These are phyloP conservation scores for Rotaria sp. DNA, from an alignment of 2,888 invertebrate genomes.

Conservation along the genomic window DNA sequence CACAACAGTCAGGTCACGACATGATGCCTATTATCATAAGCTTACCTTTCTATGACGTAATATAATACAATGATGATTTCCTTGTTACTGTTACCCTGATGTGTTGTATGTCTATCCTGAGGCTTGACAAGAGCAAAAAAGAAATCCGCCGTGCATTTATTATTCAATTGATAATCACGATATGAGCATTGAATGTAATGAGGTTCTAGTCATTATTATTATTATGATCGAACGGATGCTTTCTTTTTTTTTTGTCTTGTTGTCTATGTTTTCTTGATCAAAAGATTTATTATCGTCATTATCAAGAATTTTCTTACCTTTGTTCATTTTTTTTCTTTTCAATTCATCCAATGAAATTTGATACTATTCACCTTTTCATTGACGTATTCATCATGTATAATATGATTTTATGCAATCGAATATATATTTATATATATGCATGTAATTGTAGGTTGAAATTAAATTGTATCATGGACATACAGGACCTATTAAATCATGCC, in stretches of 20 bases:
- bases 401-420: neutral
- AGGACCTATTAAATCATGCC: constrained; percentile 48
- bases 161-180: constrained; percentile 14
- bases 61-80: neutral
- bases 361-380: neutral
- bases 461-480: constrained; percentile 50
- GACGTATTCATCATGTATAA: neutral
- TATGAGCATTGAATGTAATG: neutral
- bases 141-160: neutral
- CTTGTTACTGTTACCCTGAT: neutral
- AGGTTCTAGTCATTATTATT: neutral
- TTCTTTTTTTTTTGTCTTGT: neutral
- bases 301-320: neutral
- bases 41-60: constrained; percentile 12
- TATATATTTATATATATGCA: neutral
- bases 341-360: neutral
- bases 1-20: constrained; percentile 8
- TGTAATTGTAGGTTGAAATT: constrained; percentile 47
- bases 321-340: neutral
- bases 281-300: neutral
- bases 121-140: neutral
- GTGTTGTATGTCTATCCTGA: neutral
- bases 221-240: neutral
- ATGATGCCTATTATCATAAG: constrained; percentile 19
- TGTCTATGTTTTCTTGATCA: neutral